phyloP scores from a whole-genome alignment of 2,797 vertebrate species.

The Sardinella longiceps region DNA sequence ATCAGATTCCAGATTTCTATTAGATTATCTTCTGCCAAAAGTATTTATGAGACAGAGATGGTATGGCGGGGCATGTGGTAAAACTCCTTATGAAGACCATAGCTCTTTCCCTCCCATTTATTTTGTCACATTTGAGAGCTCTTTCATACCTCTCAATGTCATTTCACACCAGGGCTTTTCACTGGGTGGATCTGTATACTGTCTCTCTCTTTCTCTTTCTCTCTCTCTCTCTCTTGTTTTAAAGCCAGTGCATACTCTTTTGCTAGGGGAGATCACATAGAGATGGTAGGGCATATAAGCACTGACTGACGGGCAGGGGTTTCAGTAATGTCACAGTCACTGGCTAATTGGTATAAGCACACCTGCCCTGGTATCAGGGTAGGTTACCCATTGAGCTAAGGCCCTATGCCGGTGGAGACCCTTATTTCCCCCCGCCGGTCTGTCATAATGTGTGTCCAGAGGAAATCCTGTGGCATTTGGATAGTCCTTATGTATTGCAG shows the following conservation, averaged over 20 bases:
- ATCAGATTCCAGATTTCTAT: constrained; percentile 4
- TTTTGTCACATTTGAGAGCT: background rate
- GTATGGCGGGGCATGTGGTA: background rate
- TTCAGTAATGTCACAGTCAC: too few relatives aligned
- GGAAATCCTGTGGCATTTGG: too few relatives aligned
- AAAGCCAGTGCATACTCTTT: background rate
- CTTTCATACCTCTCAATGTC: background rate
- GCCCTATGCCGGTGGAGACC: too few relatives aligned
- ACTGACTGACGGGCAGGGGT: too few relatives aligned
- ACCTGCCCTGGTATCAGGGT: too few relatives aligned
- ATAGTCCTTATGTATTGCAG: too few relatives aligned
- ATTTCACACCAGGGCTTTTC: background rate
- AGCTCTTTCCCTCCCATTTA: background rate
- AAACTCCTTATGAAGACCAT: constrained; percentile 17
- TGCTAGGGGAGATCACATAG: too few relatives aligned
- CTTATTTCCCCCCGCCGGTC: too few relatives aligned
- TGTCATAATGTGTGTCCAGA: too few relatives aligned
- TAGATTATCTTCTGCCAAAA: constrained; percentile 12
- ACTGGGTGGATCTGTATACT: background rate
- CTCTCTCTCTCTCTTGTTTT: background rate
- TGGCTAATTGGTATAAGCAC: too few relatives aligned
- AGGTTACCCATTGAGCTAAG: too few relatives aligned
- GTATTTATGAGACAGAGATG: background rate
- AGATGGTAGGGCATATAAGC: background rate
- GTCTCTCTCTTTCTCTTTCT: too few relatives aligned